These are phyloP conservation scores for Diglossa cyanea DNA, from an alignment of 2,797 vertebrate species.

Conservation along the genomic window DNA sequence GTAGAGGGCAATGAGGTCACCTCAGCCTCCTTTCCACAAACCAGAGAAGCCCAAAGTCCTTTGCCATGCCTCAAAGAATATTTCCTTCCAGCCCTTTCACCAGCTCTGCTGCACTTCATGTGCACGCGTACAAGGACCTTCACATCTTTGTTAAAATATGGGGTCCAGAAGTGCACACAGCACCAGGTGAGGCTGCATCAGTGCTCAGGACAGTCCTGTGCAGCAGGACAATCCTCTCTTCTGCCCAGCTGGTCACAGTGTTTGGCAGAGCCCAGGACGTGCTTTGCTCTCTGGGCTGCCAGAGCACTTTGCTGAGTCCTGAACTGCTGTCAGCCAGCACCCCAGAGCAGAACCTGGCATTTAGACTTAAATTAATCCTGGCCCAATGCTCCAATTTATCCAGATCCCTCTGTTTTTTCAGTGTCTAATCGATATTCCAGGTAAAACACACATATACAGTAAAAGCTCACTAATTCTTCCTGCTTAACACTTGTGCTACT, in stretches of 20 bases:
- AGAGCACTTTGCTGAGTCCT: not conserved
- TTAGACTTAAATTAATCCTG: not conserved
- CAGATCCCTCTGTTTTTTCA: not conserved
- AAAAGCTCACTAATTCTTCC: not conserved
- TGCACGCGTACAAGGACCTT: not conserved
- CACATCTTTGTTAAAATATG: not conserved
- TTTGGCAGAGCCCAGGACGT: rapidly evolving
- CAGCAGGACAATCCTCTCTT: not conserved
- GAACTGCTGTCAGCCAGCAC: not conserved
- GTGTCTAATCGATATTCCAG: not conserved
- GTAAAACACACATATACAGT: not conserved
- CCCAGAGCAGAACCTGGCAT: not conserved
- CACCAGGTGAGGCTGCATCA: not conserved
- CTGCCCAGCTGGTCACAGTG: not conserved
- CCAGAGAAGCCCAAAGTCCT: not conserved
- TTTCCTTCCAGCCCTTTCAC: not conserved
- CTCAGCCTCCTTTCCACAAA: not conserved
- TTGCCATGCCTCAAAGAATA: not conserved
- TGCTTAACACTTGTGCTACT: not conserved
- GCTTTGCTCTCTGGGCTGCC: not conserved
- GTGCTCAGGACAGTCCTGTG: not conserved
- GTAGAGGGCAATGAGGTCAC: not conserved
- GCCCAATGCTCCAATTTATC: not conserved
- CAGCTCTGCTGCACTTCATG: not conserved
- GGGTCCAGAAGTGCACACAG: not conserved